Evolutionary conservation across 1,140 invertebrate species (phyloP).

Genomic region (Drosophila sechellia): DNA sequence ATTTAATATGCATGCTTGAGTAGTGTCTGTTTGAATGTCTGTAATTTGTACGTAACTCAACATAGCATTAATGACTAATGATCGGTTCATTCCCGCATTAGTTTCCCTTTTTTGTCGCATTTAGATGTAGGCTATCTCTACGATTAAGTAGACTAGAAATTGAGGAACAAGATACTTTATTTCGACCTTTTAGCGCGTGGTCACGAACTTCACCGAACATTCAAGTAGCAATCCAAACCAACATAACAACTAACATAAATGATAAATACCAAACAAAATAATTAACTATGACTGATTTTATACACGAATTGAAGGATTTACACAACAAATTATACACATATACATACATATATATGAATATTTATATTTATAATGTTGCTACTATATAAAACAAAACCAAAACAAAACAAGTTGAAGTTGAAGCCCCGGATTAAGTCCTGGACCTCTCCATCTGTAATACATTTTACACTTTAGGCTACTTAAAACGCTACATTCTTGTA

Average conservation of each 20-base stretch:
- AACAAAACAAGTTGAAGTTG: constrained; percentile 42
- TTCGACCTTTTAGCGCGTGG: constrained; percentile 17
- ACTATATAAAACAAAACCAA: constrained; percentile 35
- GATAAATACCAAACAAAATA: constrained; percentile 66
- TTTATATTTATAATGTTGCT: constrained; percentile 78
- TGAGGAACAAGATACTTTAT: constrained; percentile 30
- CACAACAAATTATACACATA: constrained; percentile 73
- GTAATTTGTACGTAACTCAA: constrained; percentile 37
- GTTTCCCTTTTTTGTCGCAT: constrained; percentile 8
- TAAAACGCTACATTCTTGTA: constrained; percentile 47
- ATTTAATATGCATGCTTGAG: constrained; percentile 57
- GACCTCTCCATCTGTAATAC: constrained; percentile 55
- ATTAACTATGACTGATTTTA: constrained; percentile 81
- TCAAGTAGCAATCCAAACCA: constrained; percentile 46
- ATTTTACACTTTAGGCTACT: constrained; percentile 49
- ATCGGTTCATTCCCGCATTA: constrained; percentile 11
- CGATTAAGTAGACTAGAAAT: constrained; percentile 19
- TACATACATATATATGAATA: constrained; percentile 62
- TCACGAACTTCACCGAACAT: constrained; percentile 39
- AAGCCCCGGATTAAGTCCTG: constrained; percentile 34
- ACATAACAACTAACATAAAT: constrained; percentile 43
- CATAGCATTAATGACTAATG: constrained; percentile 8
- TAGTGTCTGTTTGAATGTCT: constrained; percentile 64
- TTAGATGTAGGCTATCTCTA: constrained; percentile 15
- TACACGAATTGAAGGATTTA: constrained; percentile 74